Base-by-base conservation (phyloP, 2,888 invertebrate genomes). In the Drosophila neonasuta region DNA sequence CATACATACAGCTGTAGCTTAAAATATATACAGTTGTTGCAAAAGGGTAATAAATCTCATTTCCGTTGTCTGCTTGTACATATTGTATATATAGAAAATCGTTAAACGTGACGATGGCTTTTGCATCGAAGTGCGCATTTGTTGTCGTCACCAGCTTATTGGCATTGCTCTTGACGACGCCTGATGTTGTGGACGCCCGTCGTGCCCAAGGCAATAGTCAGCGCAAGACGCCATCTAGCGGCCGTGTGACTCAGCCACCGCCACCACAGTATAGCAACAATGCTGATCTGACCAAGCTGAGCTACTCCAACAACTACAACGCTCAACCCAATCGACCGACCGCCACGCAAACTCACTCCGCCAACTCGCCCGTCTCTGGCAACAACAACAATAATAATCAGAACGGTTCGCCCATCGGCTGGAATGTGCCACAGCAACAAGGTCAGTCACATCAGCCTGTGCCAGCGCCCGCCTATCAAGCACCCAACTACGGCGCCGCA, bases 361-460 rank as follows among this genome's bases (percentile, higher is more conserved):
- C 39, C 15, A 41, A 41, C 39, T 13, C 39, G n/a, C 36, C 36
- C 36, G 6, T 36, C 36, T 11, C 36, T n/a, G n/a, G 10, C 10
- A 32, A 11, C 7, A 41, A 41, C 36, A 59, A 61, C 5, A 30
- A 15, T 42, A 24, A 24, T 24, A 24, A 24, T 24, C 45, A 36
- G 6, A 36, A 36, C 36, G 36, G 36, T 36, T 36, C 73, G 11
- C 67, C 72, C 1, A 45, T 45, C n/a, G 90, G 90, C 6, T 90
- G 91, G 91, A 91, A 90, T 87, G 90, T 88, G 1, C 90, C 90
- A 1, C 89, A 89, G 41, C 90, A 89, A 0, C 89, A 89, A 42
- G 91, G 90, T 17, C 90, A 90, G n/a, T 90, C 91, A 17, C 91
- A 90, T 63, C 89, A 89, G 0, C 80, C 89, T 8, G 90, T 90